A percentile compares a stretch with the other conserved stretches of the same genome.
Evolutionary conservation across 2,113 vertebrate genomes (phyloP).

Genomic region (Ctenomys sociabilis): DNA sequence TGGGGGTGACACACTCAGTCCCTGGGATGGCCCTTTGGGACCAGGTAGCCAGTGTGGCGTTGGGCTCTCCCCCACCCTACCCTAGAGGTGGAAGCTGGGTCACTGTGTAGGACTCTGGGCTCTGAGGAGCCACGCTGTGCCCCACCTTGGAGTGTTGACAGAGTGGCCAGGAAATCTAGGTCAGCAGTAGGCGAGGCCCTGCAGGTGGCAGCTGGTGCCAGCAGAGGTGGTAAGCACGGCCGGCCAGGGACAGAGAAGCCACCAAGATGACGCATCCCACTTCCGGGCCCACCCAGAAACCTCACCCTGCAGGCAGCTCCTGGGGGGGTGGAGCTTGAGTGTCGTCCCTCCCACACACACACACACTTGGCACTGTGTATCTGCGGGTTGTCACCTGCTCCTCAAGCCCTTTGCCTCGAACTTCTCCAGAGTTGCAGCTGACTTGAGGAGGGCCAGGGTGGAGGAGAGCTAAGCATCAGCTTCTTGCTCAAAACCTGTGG

Average conservation of each 20-base stretch:
- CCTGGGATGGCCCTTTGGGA: neutral
- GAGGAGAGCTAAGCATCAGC: neutral
- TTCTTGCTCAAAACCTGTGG: neutral
- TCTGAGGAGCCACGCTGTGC: slow-evolving; percentile 1
- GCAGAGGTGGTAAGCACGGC: neutral
- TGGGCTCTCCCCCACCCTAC: neutral
- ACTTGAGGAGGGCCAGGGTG: too few species aligned
- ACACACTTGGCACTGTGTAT: neutral
- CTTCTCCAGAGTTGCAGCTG: neutral
- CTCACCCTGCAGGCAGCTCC: neutral
- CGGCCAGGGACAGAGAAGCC: neutral
- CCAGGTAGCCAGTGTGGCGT: neutral
- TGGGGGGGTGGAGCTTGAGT: neutral
- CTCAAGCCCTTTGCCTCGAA: neutral
- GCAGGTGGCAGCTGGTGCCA: slow-evolving; percentile 6
- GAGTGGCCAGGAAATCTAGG: slow-evolving; percentile 65
- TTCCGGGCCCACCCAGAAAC: slow-evolving; percentile 56
- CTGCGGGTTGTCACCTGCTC: neutral
- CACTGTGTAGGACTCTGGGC: neutral
- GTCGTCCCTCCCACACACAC: neutral
- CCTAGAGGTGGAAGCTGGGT: neutral
- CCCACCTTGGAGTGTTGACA: slow-evolving; percentile 54
- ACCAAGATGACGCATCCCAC: neutral
- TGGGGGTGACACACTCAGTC: rapidly evolving
- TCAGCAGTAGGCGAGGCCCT: slow-evolving; percentile 57